Evolutionary conservation across 2,888 invertebrate genomes (phyloP).

Genomic region (Hirtodrosophila confusa): DNA sequence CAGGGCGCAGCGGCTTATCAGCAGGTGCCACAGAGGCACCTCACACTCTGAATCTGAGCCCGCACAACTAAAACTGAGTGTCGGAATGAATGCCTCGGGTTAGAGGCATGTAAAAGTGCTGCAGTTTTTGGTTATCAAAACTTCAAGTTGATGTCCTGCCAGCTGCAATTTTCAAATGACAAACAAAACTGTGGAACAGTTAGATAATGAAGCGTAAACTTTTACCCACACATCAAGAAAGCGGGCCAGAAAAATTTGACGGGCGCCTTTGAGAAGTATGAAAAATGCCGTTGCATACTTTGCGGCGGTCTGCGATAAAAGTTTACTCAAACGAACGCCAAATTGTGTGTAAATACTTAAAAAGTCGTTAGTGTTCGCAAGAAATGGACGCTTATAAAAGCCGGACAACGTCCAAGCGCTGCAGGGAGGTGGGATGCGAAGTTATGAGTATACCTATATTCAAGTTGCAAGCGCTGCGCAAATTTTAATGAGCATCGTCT

Average conservation of each 20-base stretch:
- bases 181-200: constrained; percentile 30
- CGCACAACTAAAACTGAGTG: not conserved
- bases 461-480: constrained; percentile 31
- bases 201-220: constrained; percentile 70
- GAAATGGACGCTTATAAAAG: constrained; percentile 34
- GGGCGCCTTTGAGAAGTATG: constrained; percentile 8
- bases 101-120: constrained; percentile 21
- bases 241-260: constrained; percentile 37
- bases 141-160: constrained; percentile 27
- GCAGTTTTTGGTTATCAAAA: constrained; percentile 34
- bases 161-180: constrained; percentile 40
- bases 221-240: constrained; percentile 45
- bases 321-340: constrained; percentile 44
- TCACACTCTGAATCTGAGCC: not conserved
- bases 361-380: constrained; percentile 69
- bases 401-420: constrained; percentile 25
- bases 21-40: constrained; percentile 38
- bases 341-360: constrained; percentile 79
- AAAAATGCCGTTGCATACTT: constrained; percentile 53
- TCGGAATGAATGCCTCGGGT: constrained; percentile 33
- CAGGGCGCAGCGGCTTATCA: constrained; percentile 43
- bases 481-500: constrained; percentile 62
- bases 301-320: constrained; percentile 59
- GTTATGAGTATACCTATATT: constrained; percentile 1
- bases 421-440: not conserved